phyloP scores from a whole-genome alignment of 2,113 vertebrate species.

The Plectropomus leopardus region DNA sequence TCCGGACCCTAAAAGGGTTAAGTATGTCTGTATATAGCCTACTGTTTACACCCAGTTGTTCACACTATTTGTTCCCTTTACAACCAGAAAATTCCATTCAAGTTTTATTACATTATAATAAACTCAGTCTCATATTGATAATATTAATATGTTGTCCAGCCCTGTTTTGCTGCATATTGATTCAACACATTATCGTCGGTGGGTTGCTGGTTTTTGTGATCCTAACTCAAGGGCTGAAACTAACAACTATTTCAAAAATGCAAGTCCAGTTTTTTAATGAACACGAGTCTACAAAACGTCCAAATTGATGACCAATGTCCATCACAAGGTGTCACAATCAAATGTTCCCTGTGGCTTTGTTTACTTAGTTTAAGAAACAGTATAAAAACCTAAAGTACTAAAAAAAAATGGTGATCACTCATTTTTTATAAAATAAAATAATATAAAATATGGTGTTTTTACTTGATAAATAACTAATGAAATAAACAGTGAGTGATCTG shows the following conservation, averaged over 20 bases:
- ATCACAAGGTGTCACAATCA: no score
- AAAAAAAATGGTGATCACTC: background rate
- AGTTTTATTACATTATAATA: background rate
- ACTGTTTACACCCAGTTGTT: background rate
- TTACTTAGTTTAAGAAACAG: background rate
- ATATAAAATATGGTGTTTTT: background rate
- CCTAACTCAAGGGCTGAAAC: background rate
- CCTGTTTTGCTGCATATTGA: background rate
- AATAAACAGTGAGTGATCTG: background rate
- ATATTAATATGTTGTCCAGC: background rate
- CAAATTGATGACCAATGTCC: no score
- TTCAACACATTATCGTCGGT: background rate
- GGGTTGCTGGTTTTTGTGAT: background rate
- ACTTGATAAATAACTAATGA: background rate
- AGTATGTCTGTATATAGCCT: background rate
- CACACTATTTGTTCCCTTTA: background rate
- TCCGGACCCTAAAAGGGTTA: no score
- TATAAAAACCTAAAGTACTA: background rate
- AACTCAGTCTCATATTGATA: background rate
- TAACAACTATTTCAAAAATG: background rate
- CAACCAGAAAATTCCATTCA: background rate
- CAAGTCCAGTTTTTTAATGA: background rate
- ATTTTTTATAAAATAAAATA: background rate
- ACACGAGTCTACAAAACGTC: background rate
- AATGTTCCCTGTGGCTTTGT: no score